A percentile compares a stretch with the other conserved stretches of the same genome.
These are phyloP conservation scores for Euzophera pinguis DNA, from an alignment of 2,888 invertebrate species.

Conservation along the genomic window DNA sequence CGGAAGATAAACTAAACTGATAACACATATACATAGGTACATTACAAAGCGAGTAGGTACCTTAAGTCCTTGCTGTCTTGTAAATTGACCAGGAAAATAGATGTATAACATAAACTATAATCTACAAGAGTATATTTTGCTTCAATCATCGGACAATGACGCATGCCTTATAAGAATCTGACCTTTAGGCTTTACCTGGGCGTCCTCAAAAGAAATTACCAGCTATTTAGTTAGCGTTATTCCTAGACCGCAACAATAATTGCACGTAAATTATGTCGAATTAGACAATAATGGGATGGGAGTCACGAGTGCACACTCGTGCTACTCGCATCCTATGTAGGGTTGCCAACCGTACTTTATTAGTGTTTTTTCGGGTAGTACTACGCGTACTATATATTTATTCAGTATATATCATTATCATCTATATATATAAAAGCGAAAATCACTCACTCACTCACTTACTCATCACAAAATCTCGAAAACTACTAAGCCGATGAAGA, in stretches of 20 bases:
- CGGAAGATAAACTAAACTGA: constrained; percentile 4
- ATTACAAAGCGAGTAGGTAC: background rate
- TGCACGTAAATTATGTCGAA: background rate
- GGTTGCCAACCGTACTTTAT: no score
- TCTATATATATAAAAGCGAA: no score
- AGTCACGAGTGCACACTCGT: no score
- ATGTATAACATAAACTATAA: background rate
- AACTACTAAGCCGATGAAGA: no score
- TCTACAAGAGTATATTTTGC: background rate
- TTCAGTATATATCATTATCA: no score
- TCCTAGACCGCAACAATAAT: background rate
- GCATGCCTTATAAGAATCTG: background rate
- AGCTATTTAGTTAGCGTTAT: background rate
- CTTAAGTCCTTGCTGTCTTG: constrained; percentile 6
- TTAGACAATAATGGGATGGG: background rate
- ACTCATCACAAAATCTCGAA: no score
- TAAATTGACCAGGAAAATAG: constrained; percentile 2
- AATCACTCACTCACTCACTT: no score
- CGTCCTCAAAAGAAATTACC: background rate
- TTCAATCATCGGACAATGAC: background rate
- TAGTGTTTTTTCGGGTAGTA: no score
- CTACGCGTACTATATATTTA: no score
- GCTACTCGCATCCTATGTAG: no score
- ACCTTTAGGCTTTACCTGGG: background rate
- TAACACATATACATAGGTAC: background rate